Conservation (phyloP, 2,113 vertebrate genomes). For the Megaleporinus macrocephalus region DNA sequence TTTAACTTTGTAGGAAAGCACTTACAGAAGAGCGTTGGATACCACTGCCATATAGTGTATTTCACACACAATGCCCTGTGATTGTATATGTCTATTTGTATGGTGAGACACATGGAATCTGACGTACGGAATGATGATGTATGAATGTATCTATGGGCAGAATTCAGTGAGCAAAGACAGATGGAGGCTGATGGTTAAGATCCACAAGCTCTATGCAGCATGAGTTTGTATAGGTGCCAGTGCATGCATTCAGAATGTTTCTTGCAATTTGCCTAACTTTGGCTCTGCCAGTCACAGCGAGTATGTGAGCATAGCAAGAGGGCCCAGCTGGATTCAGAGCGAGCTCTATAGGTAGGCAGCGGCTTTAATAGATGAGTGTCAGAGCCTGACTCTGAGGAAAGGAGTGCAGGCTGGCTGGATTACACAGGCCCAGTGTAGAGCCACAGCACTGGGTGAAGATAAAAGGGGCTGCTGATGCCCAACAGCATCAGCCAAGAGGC, state of each 20-base stretch:
- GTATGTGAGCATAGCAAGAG: background rate
- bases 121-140: background rate
- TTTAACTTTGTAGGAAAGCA: too few species aligned
- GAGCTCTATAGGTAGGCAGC: background rate
- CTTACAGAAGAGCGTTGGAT: too few species aligned
- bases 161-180: constrained; percentile 5
- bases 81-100: background rate
- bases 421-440: constrained; percentile 30
- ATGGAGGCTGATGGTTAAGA: constrained; percentile 4
- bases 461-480: constrained; percentile 25
- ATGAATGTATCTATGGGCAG: background rate
- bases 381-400: constrained; percentile 11
- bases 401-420: constrained; percentile 39
- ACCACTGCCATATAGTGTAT: too few species aligned
- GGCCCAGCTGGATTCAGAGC: background rate
- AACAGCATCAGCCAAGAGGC: background rate
- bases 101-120: background rate
- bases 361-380: background rate
- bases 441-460: constrained; percentile 11
- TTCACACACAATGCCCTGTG: background rate
- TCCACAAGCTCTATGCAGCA: background rate
- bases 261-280: background rate
- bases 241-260: constrained; percentile 7
- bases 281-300: background rate
- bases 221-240: background rate